A percentile compares a stretch with the other conserved stretches of the same genome.
Conservation (phyloP, 92 coral and sea anemone genomes). For the Siderastrea radians region DNA sequence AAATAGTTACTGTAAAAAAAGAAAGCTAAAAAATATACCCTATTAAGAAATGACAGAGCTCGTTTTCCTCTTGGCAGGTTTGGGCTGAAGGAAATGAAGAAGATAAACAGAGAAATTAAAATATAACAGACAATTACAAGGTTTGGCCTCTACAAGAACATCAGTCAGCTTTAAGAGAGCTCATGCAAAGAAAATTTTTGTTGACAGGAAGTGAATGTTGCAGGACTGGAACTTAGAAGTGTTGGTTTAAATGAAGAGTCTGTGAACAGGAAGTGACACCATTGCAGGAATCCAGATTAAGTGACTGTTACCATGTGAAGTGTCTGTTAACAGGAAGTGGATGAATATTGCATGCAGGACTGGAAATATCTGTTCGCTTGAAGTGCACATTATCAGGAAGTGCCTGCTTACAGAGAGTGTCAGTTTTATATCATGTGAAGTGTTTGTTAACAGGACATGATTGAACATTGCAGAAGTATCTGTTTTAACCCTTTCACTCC, state of each 20-base stretch:
- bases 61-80: constrained; percentile 94
- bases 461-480: no score
- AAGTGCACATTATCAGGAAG: no score
- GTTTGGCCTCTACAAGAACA: not conserved
- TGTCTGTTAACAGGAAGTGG: no score
- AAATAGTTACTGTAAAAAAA: not conserved
- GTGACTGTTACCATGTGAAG: no score
- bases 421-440: no score
- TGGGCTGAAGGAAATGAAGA: constrained; percentile 48
- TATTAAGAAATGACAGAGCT: constrained; percentile 85
- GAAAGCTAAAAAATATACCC: constrained; percentile 53
- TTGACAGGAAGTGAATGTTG: not conserved
- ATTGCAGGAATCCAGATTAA: no score
- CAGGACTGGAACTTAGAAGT: not conserved
- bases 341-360: no score
- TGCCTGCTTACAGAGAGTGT: no score
- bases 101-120: not conserved
- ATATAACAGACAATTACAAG: not conserved
- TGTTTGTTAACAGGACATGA: no score
- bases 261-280: not conserved
- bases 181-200: not conserved
- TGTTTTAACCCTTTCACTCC: no score
- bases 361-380: no score
- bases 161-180: not conserved
- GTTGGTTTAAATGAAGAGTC: not conserved